phyloP scores from a whole-genome alignment of 2,113 vertebrate genomes.

The Rutilus rutilus region DNA sequence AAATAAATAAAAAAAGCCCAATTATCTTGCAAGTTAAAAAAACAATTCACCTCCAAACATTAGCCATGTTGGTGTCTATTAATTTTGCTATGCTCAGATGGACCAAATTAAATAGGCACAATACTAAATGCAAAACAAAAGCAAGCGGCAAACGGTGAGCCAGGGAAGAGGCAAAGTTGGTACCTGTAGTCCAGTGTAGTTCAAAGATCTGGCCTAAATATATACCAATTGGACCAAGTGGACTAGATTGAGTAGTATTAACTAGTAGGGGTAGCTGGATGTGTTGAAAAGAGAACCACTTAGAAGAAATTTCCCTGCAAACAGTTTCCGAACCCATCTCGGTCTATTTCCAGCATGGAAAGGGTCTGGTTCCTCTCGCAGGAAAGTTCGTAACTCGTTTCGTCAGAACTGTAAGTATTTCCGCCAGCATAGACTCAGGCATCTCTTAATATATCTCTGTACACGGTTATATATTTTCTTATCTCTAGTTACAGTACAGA shows the following conservation, averaged over 20 bases:
- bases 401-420: conserved; percentile 24
- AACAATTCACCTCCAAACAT: conserved; percentile 7
- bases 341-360: conserved; percentile 12
- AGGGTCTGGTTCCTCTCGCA: conserved; percentile 25
- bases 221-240: conserved; percentile 18
- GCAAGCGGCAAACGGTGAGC: background rate
- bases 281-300: conserved; percentile 18
- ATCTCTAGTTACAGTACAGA: conserved; percentile 90
- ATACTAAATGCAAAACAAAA: background rate
- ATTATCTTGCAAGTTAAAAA: background rate
- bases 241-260: background rate
- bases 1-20: background rate
- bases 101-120: background rate
- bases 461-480: conserved; percentile 80
- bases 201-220: conserved; percentile 30
- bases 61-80: background rate
- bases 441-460: conserved; percentile 81
- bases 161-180: conserved; percentile 18
- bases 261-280: background rate
- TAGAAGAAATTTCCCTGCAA: conserved; percentile 22
- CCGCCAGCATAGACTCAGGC: conserved; percentile 3
- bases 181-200: conserved; percentile 36
- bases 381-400: conserved; percentile 25
- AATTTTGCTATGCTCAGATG: conserved; percentile 14
- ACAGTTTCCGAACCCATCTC: conserved; percentile 9